Evolutionary conservation across 2,113 vertebrate species (phyloP).

Genomic region (Perca fluviatilis): DNA sequence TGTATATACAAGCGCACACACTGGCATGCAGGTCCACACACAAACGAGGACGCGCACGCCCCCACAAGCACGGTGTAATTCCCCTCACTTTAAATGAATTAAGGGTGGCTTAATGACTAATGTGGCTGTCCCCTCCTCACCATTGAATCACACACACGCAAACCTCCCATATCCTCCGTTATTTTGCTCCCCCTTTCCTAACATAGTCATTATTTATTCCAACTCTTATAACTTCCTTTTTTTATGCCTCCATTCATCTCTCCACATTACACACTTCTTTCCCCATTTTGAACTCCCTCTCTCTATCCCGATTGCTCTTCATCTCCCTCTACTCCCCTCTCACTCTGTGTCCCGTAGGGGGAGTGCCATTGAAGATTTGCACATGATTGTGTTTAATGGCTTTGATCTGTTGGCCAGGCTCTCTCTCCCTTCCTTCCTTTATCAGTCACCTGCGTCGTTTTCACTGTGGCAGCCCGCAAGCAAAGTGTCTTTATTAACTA

Average conservation of each 20-base stretch:
- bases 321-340: constrained; percentile 16
- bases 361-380: constrained; percentile 53
- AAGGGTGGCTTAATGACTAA: constrained; percentile 64
- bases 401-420: constrained; percentile 64
- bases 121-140: constrained; percentile 47
- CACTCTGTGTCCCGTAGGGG: constrained; percentile 26
- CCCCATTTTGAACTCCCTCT: constrained; percentile 19
- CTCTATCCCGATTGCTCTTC: constrained; percentile 4
- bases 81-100: constrained; percentile 55
- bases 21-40: constrained; percentile 18
- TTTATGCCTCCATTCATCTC: constrained; percentile 60
- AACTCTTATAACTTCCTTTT: constrained; percentile 34
- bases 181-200: neutral
- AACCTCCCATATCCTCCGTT: constrained; percentile 35
- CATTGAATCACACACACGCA: constrained; percentile 33
- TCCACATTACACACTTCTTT: constrained; percentile 17
- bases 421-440: constrained; percentile 21
- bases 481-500: constrained; percentile 62
- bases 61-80: constrained; percentile 8
- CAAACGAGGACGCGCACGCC: neutral
- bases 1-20: constrained; percentile 3
- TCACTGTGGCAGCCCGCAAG: constrained; percentile 17
- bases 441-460: constrained; percentile 17
- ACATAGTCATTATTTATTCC: constrained; percentile 57
- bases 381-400: constrained; percentile 76